Base-by-base conservation (phyloP, 2,113 vertebrate genomes). In the Scolopax mira region DNA sequence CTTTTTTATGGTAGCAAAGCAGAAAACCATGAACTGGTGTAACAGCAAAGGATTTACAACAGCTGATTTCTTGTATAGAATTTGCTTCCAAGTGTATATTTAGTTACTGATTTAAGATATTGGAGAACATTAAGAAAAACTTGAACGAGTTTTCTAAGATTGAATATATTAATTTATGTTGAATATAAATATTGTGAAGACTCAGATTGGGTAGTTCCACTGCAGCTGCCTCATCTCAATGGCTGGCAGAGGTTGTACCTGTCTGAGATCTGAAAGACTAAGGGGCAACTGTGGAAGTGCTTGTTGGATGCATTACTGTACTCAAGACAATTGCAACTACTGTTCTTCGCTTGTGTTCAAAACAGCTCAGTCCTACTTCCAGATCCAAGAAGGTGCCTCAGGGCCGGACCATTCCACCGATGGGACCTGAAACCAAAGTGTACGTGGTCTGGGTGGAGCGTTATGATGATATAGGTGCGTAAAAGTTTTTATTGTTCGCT, bases 361-460 rank as follows among this genome's bases (percentile, higher is more conserved):
- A 96, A 87, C 94, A 99, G 99, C 97, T 98, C 92, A 99, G 99
- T 97, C 99, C 99, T 83, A 98, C 98, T 95, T 98, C 98, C 61
- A 98, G 98, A 97, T 97, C 98, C 77, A 99, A 99, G 98, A 99
- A 98, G 92, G 97, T 98, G 69, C 99, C 98, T 67, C 98, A 98
- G 75, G 98, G 99, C 90, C 98, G 99, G 70, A 98, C 98, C 60
- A 97, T 99, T 91, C 99, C 99, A 42, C 98, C 98, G 1, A 98
- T 99, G 83, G 99, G 99, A 91, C 99, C 99, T 66, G 99, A 99
- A 97, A 99, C 99, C 44, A 99, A 99, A 96, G 99, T 99, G 79
- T 98, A 99, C 42, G 99, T 99, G 62, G 99, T 99, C 60, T 99
- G 99, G 99, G 98, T 99, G 91, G 99, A 99, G 64, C 98, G 99